Percentiles rank a stretch among this genome's conserved stretches.
phyloP scores from a whole-genome alignment of 2,113 vertebrate species.

The Arenaria interpres region DNA sequence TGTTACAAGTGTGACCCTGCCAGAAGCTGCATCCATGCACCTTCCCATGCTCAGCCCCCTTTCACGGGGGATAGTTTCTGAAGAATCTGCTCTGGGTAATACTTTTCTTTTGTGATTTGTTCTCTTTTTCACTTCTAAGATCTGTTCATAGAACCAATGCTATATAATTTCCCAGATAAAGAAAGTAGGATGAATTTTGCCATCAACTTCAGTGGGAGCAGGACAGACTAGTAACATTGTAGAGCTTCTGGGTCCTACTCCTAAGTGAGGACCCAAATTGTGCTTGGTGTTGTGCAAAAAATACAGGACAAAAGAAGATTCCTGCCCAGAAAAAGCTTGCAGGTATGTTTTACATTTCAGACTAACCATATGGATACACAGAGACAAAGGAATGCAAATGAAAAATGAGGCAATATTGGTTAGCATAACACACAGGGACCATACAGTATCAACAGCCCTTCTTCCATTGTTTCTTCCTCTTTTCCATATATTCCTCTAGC shows the following conservation, averaged over 20 bases:
- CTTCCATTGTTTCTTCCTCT: background rate
- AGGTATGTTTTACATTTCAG: background rate
- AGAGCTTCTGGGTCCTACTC: background rate
- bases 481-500: background rate
- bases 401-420: background rate
- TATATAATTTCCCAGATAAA: background rate
- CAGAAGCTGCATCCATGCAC: constrained; percentile 31
- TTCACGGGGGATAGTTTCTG: background rate
- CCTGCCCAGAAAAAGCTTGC: background rate
- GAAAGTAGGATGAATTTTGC: background rate
- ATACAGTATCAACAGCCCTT: background rate
- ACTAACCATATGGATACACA: background rate
- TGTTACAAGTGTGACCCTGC: constrained; percentile 57
- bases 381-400: background rate
- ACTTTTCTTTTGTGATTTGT: background rate
- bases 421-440: background rate
- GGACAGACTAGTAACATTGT: background rate
- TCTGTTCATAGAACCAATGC: background rate
- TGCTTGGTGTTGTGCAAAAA: background rate
- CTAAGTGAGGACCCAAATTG: background rate
- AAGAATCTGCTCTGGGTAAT: background rate
- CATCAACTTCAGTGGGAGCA: background rate
- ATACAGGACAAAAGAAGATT: background rate
- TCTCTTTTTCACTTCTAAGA: background rate
- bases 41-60: constrained; percentile 19